phyloP scores from a whole-genome alignment of 2,797 vertebrate genomes.

The Cyclura pinguis region DNA sequence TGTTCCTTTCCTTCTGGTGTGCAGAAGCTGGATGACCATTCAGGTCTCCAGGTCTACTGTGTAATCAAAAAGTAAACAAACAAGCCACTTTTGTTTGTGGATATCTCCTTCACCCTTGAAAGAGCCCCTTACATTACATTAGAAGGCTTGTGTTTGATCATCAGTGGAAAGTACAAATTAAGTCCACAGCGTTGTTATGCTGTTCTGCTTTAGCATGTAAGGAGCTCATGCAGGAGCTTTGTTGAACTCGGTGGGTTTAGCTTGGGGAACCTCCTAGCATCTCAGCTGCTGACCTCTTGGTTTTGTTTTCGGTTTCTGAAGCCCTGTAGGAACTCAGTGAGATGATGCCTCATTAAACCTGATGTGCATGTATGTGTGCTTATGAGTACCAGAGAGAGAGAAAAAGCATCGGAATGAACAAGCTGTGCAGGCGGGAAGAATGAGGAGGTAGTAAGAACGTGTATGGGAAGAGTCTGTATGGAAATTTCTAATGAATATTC shows the following conservation, averaged over 20 bases:
- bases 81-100: not conserved
- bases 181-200: not conserved
- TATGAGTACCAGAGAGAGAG: not conserved
- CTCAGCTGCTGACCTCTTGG: constrained; percentile 21
- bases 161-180: not conserved
- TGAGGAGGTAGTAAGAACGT: not conserved
- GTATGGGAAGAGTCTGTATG: not conserved
- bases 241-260: not conserved
- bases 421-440: not conserved
- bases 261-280: not conserved
- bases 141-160: not conserved
- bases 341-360: constrained; percentile 24
- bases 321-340: too few relatives aligned
- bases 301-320: constrained; percentile 9
- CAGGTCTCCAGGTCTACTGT: not conserved
- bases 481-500: constrained; percentile 37
- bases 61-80: not conserved
- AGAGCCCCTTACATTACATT: not conserved
- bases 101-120: not conserved
- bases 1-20: not conserved
- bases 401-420: not conserved
- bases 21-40: not conserved
- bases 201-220: not conserved
- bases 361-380: not conserved
- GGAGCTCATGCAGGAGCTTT: not conserved